Base-by-base conservation (phyloP, 64 coral and sea anemone species). In the Pachyseris speciosa region DNA sequence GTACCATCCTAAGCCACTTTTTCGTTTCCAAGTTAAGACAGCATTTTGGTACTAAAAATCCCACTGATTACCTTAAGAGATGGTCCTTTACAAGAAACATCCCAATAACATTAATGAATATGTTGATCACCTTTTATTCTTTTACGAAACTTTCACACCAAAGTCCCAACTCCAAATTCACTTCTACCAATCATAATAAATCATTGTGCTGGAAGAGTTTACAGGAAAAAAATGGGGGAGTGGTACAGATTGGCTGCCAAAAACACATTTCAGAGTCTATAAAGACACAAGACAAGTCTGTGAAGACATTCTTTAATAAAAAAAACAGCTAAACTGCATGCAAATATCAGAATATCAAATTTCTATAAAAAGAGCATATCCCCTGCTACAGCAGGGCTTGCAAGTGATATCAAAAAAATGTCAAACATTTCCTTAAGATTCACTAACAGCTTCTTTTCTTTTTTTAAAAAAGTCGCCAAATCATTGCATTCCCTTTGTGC, bases 291-390 rank as follows among this genome's bases (percentile, higher is more conserved):
- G 20, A 61, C 31, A 22, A 32, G 17, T 71, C 67, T 26, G 53
- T 81, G 77, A 24, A 34, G 36, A 34, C 19, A 40, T 81, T 24
- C 52, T 81, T 81, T 81, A 77, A 81, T 81, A 67, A 27, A 50
- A 76, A 57, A 79, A 81, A 81, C 51, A 81, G 20, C 33, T 81
- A 81, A 81, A 61, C 63, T 76, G 19, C 77, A 61, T 38, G 53
- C 52, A 41, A 81, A 81, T 80, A 77, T 77, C 74, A 32, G 29
- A 69, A 77, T 77, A 61, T 81, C 77, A 81, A 81, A 61, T 81
- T 81, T 81, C 37, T 81, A 81, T 61, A 81, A 60, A n/a, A 81
- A 81, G 51, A 81, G 53, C 29, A 26, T 57, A 59, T 19, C 32
- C 33, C n/a, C 53, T 37, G 32, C 16, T 19, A 10, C n/a, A 15